phyloP scores from a whole-genome alignment of 2,888 invertebrate species.

The Eudemis profundana region DNA sequence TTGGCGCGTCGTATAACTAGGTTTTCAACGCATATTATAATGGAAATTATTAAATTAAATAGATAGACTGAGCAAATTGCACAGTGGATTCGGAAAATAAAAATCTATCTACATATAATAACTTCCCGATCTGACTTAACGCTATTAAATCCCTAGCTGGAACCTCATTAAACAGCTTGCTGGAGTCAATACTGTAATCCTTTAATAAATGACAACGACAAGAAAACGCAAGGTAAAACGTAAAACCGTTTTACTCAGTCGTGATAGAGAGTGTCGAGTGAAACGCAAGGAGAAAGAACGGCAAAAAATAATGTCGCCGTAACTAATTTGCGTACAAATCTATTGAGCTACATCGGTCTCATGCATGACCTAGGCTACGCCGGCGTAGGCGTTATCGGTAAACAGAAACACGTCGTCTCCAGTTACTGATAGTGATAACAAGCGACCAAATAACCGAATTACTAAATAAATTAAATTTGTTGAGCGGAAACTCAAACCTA shows the following conservation, averaged over 20 bases:
- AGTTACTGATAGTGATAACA: background rate
- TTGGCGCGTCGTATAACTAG: too few relatives aligned
- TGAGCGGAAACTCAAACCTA: conserved; percentile 12
- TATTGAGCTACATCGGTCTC: conserved; percentile 28
- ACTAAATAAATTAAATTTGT: background rate
- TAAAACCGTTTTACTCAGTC: conserved; percentile 9
- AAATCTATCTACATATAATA: too few relatives aligned
- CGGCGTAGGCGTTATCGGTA: conserved; percentile 7
- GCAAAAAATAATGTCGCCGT: conserved; percentile 51
- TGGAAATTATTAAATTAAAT: too few relatives aligned
- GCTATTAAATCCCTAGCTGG: too few relatives aligned
- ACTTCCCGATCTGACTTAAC: too few relatives aligned
- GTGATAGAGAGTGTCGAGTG: conserved; percentile 28
- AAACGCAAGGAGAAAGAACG: conserved; percentile 46
- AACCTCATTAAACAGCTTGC: too few relatives aligned
- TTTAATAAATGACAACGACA: background rate
- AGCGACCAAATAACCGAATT: background rate
- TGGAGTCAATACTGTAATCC: background rate
- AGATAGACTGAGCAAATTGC: too few relatives aligned
- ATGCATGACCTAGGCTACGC: conserved; percentile 36
- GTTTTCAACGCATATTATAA: too few relatives aligned
- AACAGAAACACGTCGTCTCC: background rate
- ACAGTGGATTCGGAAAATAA: too few relatives aligned
- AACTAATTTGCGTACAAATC: conserved; percentile 49
- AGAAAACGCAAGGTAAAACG: conserved; percentile 2